Evolutionary conservation across 2,113 vertebrate genomes (phyloP).

Genomic region (Ancistrus triradiatus): DNA sequence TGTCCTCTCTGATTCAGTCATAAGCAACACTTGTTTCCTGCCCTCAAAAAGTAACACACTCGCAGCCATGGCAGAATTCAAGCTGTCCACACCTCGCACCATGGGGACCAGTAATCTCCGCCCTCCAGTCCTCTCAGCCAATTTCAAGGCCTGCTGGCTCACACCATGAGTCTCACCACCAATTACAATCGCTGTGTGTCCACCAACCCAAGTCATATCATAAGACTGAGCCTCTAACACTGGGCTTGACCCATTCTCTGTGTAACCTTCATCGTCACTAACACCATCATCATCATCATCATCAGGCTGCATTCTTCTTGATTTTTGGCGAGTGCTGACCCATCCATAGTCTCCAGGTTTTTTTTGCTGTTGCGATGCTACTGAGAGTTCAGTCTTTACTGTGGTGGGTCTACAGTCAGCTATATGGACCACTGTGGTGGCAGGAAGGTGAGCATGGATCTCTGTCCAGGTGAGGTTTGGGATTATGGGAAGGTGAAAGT

Average conservation of each 20-base stretch:
- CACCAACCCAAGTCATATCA: slow-evolving; percentile 70
- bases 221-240: slow-evolving; percentile 68
- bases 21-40: slow-evolving; percentile 72
- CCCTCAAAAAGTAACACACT: slow-evolving; percentile 88
- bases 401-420: slow-evolving; percentile 64
- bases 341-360: slow-evolving; percentile 57
- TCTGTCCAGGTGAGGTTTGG: slow-evolving; percentile 75
- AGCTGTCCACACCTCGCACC: slow-evolving; percentile 79
- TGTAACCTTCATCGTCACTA: slow-evolving; percentile 39
- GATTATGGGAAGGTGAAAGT: slow-evolving; percentile 85
- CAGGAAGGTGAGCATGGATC: slow-evolving; percentile 67
- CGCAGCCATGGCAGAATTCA: slow-evolving; percentile 89
- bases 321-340: slow-evolving; percentile 51
- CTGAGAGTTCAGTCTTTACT: not conserved
- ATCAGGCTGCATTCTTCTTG: slow-evolving; percentile 37
- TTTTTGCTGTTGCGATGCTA: slow-evolving; percentile 26
- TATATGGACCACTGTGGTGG: slow-evolving; percentile 64
- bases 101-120: slow-evolving; percentile 78
- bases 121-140: slow-evolving; percentile 73
- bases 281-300: slow-evolving; percentile 42
- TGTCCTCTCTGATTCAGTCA: slow-evolving; percentile 34
- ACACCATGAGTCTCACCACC: slow-evolving; percentile 87
- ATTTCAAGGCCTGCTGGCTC: slow-evolving; percentile 70
- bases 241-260: slow-evolving; percentile 42
- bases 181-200: slow-evolving; percentile 75